Evolutionary conservation across 1,140 invertebrate genomes (phyloP).

Genomic region (Parasteatoda tepidariorum): DNA sequence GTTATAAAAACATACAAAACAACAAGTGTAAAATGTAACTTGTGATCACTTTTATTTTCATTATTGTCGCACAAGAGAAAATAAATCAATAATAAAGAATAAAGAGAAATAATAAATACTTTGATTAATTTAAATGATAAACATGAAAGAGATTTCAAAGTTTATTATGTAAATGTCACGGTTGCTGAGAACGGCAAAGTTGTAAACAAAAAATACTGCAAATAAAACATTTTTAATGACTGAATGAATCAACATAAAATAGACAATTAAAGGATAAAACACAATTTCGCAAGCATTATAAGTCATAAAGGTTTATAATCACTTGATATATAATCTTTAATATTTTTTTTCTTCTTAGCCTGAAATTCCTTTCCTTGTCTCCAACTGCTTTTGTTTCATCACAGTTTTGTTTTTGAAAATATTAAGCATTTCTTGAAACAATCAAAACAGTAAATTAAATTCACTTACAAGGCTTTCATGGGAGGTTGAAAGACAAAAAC

Average conservation of each 20-base stretch:
- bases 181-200: too few species aligned
- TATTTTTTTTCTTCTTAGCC: too few species aligned
- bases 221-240: too few species aligned
- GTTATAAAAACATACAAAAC: neutral
- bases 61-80: neutral
- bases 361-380: too few species aligned
- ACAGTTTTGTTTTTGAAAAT: too few species aligned
- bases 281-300: too few species aligned
- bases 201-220: neutral
- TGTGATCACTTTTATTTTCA: neutral
- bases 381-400: too few species aligned
- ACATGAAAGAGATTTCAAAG: neutral
- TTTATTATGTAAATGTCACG: too few species aligned
- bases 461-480: conserved; percentile 28
- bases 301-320: too few species aligned
- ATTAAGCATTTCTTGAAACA: neutral
- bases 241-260: too few species aligned
- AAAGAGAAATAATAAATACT: neutral
- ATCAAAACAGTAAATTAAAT: neutral
- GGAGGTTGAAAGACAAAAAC: conserved; percentile 31
- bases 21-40: neutral
- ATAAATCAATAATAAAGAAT: neutral
- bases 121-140: neutral
- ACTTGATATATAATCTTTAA: too few species aligned
- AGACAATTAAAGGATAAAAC: too few species aligned